These are phyloP conservation scores for Chrysomela aeneicollis DNA, from an alignment of 2,888 invertebrate species.

Conservation along the genomic window DNA sequence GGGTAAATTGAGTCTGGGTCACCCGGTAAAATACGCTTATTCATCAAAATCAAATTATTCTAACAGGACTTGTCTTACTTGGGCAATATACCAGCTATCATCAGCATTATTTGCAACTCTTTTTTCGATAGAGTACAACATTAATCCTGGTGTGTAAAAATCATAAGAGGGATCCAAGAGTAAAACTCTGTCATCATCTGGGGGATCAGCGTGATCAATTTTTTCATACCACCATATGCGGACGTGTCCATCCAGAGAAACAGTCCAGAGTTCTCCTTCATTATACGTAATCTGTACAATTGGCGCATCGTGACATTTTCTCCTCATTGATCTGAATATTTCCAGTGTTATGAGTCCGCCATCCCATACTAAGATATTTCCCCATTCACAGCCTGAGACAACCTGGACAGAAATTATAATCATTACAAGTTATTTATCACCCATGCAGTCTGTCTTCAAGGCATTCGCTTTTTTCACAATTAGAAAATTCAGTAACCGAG, in stretches of 20 bases:
- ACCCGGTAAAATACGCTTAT: too few species aligned
- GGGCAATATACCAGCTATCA: constrained; percentile 73
- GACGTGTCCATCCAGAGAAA: constrained; percentile 77
- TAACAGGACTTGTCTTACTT: too few species aligned
- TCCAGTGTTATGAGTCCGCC: constrained; percentile 87
- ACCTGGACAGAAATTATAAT: constrained; percentile 63
- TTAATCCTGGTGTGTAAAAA: constrained; percentile 65
- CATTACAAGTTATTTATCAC: not conserved
- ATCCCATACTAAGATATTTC: constrained; percentile 92
- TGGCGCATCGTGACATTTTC: constrained; percentile 78
- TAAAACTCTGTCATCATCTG: constrained; percentile 80
- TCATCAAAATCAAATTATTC: too few species aligned
- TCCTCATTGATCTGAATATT: constrained; percentile 75
- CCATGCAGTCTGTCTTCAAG: not conserved
- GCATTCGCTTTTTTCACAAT: too few species aligned
- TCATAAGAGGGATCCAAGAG: constrained; percentile 89
- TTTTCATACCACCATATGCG: constrained; percentile 91
- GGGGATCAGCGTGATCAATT: constrained; percentile 86
- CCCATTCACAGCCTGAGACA: constrained; percentile 89
- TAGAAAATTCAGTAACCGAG: too few species aligned
- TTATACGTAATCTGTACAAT: constrained; percentile 70
- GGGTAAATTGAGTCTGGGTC: too few species aligned
- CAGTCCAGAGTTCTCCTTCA: constrained; percentile 60
- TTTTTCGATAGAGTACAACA: constrained; percentile 66
- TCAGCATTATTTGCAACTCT: constrained; percentile 54